Base-by-base conservation (phyloP, 2,797 vertebrate genomes). In the Brachyalestes nurse region DNA sequence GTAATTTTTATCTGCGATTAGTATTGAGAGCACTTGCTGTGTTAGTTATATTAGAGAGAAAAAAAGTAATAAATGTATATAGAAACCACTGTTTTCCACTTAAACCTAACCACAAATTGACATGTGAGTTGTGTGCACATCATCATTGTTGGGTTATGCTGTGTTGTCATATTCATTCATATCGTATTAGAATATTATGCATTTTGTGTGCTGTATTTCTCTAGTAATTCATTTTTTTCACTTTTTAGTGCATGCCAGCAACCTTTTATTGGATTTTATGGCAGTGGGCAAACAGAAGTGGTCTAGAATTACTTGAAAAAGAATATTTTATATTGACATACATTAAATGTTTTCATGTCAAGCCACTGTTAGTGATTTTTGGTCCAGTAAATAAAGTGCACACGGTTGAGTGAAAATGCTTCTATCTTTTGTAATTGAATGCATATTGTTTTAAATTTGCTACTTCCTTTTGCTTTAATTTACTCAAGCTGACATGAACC, bases 1-100 rank as follows among this genome's bases (percentile, higher is more conserved):
- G 78, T 84, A 82, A 82, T 73, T 81, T 74, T 78, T 77, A 61
- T 72, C 45, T 72, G 38, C 61, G 58, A 21, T 71, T 71, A 58
- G 69, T 64, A 72, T 80, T 23, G 53, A 82, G 77, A 51, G 51
- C 23, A 72, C 72, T 60, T 76, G 53, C 60, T 62, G 53, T 45
- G 58, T 60, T 70, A 65, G 38, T 69, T 38, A 80, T 79, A 17
- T 60, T 57, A 25, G 45, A 60, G 21, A 60, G 38, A 58, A 72
- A 58, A 28, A 16, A 55, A 45, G 6, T 45, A 23, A 21, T 55
- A 74, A 60, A 74, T 74, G 28, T 45, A 74, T n/a, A 45, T 5
- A 42, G 7, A 42, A n/a, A 8, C 19, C 10, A 21, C 16, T 72
- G 5, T 17, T 58, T 42, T 40, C 25, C 49, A 72, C 25, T n/a